These are phyloP conservation scores for Lasiurus borealis DNA, from an alignment of 2,113 vertebrate genomes.

Conservation along the genomic window DNA sequence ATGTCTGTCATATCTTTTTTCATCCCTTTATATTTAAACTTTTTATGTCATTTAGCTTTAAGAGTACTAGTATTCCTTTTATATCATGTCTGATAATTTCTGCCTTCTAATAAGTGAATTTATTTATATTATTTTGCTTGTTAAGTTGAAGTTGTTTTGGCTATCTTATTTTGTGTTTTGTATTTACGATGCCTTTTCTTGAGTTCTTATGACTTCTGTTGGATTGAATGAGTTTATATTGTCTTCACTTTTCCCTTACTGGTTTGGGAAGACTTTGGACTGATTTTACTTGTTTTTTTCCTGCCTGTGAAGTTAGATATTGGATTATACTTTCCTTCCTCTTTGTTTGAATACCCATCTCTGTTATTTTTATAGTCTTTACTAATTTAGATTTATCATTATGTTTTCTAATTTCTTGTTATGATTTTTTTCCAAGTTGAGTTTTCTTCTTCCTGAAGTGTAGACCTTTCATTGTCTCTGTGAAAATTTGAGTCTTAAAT, in stretches of 20 bases:
- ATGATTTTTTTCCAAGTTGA: constrained; percentile 6
- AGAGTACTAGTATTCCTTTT: neutral
- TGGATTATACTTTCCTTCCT: neutral
- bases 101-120: constrained; percentile 36
- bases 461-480: neutral
- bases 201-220: neutral
- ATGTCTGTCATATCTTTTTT: neutral
- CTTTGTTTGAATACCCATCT: neutral
- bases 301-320: neutral
- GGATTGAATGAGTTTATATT: constrained; percentile 28
- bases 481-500: constrained; percentile 9
- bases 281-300: constrained; percentile 20
- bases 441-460: neutral
- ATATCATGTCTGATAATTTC: neutral
- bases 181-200: neutral
- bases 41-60: neutral
- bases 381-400: constrained; percentile 29
- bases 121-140: neutral
- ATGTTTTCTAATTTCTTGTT: neutral
- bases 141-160: neutral
- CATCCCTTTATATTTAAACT: constrained; percentile 1
- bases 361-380: constrained; percentile 3
- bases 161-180: neutral
- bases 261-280: neutral
- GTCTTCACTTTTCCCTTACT: constrained; percentile 36